Conservation (phyloP, 2,113 vertebrate species). For the Sciurus niger region DNA sequence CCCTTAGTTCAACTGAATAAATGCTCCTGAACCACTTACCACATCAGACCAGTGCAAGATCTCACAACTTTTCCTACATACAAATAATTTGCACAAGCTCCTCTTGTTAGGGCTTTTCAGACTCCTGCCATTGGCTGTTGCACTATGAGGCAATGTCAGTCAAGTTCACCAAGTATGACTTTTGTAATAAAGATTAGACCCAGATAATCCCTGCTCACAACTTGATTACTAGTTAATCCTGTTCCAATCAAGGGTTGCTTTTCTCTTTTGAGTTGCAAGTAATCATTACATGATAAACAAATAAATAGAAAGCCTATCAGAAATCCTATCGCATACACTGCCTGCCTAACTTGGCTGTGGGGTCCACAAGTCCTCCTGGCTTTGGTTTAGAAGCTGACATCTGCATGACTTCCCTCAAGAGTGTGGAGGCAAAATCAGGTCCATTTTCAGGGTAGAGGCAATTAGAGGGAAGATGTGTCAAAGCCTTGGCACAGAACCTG, state of each 20-base stretch:
- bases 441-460: neutral
- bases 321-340: neutral
- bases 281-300: neutral
- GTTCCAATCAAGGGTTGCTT: neutral
- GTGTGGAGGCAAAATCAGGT: neutral
- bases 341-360: accelerated
- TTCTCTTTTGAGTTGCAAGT: constrained; percentile 47
- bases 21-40: neutral
- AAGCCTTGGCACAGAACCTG: too few species aligned
- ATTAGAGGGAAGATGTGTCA: neutral
- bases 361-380: too few species aligned
- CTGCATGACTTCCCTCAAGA: neutral
- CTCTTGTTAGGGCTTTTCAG: neutral
- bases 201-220: neutral
- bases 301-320: neutral
- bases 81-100: neutral
- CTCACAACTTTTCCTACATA: neutral
- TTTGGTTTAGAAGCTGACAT: neutral
- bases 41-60: neutral
- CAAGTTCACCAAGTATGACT: neutral
- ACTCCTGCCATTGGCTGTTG: neutral
- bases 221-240: neutral
- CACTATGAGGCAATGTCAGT: neutral
- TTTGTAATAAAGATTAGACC: constrained; percentile 30
- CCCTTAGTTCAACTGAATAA: neutral